Evolutionary conservation across 2,113 vertebrate species (phyloP).

Genomic region (Piaya cayana): DNA sequence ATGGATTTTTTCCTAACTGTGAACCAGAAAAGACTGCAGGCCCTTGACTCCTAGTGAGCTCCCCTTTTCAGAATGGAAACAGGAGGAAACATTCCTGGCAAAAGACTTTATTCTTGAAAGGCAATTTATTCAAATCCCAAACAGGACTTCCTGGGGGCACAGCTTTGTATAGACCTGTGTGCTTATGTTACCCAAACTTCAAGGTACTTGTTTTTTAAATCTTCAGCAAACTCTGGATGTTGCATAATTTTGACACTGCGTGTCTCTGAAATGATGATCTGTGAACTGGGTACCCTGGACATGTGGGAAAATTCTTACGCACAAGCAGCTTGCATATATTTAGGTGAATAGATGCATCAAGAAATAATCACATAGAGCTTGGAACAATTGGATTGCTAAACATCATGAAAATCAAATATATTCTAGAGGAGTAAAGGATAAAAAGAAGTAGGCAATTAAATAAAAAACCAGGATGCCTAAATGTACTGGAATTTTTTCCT

Average conservation of each 20-base stretch:
- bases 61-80: neutral
- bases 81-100: neutral
- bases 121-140: neutral
- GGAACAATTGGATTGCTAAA: neutral
- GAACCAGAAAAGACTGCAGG: neutral
- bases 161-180: neutral
- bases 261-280: neutral
- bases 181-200: neutral
- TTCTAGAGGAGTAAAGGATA: neutral
- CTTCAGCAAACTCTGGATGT: no score
- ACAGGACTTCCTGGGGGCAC: neutral
- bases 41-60: neutral
- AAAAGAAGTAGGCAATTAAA: neutral
- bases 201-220: neutral
- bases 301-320: neutral
- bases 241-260: rapidly evolving
- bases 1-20: neutral
- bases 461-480: neutral
- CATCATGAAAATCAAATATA: neutral
- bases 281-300: neutral
- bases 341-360: neutral
- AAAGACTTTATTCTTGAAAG: neutral
- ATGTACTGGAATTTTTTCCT: neutral
- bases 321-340: neutral
- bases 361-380: neutral